phyloP scores from a whole-genome alignment of 2,113 vertebrate genomes.

The Xiphophorus maculatus region DNA sequence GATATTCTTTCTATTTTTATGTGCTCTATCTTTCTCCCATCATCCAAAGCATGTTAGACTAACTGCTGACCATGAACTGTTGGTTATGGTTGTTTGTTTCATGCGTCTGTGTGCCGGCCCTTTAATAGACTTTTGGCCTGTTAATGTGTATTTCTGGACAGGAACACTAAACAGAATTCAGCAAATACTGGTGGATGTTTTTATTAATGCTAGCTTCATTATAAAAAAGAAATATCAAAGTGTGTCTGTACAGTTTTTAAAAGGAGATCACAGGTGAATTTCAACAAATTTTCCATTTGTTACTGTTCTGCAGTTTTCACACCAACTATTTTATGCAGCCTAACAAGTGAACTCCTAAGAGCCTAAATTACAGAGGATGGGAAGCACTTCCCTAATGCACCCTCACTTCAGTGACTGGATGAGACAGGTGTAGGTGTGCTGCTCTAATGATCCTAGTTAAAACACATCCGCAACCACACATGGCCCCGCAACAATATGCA shows the following conservation, averaged over 20 bases:
- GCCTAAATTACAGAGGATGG: conserved; percentile 16
- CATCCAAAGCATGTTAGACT: background rate
- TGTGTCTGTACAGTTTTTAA: background rate
- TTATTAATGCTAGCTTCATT: background rate
- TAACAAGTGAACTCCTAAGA: conserved; percentile 10
- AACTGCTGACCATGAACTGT: background rate
- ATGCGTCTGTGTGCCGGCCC: no score
- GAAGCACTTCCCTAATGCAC: conserved; percentile 26
- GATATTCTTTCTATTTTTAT: background rate
- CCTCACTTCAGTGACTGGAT: conserved; percentile 18
- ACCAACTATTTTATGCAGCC: background rate
- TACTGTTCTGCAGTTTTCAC: conserved; percentile 15
- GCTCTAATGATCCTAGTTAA: conserved; percentile 38
- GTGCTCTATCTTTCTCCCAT: background rate
- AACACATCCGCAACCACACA: conserved; percentile 51
- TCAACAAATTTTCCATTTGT: conserved; percentile 6
- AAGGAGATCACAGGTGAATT: background rate
- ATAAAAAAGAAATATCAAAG: background rate
- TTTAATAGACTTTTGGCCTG: background rate
- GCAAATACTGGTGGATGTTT: background rate
- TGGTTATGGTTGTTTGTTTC: background rate
- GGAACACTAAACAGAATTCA: background rate
- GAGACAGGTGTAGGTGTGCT: conserved; percentile 59
- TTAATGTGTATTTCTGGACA: background rate
- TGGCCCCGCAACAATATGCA: conserved; percentile 47